These are phyloP conservation scores for Tipula helvola DNA, from an alignment of 2,888 invertebrate genomes.

Conservation along the genomic window DNA sequence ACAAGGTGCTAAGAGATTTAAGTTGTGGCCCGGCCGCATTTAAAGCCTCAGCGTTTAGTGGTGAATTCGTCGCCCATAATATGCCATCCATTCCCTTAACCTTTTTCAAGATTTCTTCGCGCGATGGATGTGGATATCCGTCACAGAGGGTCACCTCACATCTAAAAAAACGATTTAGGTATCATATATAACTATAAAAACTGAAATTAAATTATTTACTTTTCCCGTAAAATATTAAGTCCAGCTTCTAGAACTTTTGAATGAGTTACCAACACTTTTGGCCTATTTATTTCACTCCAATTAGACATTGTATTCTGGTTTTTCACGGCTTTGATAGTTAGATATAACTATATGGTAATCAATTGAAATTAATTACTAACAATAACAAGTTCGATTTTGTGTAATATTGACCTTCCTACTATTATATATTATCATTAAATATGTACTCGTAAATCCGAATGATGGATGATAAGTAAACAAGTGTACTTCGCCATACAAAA, in stretches of 20 bases:
- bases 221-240: conserved; percentile 46
- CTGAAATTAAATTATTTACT: conserved; percentile 18
- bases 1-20: conserved; percentile 68
- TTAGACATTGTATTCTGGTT: neutral
- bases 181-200: too few species aligned
- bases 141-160: conserved; percentile 27
- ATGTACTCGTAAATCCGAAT: too few species aligned
- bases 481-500: neutral
- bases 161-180: neutral
- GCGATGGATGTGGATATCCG: conserved; percentile 23
- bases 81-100: conserved; percentile 29
- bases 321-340: neutral
- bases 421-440: neutral
- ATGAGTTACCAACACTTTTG: conserved; percentile 58
- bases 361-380: neutral
- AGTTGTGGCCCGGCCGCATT: conserved; percentile 44
- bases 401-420: neutral
- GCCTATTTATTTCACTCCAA: neutral
- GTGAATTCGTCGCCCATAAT: conserved; percentile 27
- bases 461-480: neutral
- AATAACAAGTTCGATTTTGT: neutral
- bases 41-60: conserved; percentile 27
- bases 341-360: neutral
- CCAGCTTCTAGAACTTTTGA: conserved; percentile 53
- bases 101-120: conserved; percentile 28